Evolutionary conservation across 2,888 invertebrate genomes (phyloP), one percentile per base, ranked within the genome.

Genomic region (Nemotelus nigrinus): DNA sequence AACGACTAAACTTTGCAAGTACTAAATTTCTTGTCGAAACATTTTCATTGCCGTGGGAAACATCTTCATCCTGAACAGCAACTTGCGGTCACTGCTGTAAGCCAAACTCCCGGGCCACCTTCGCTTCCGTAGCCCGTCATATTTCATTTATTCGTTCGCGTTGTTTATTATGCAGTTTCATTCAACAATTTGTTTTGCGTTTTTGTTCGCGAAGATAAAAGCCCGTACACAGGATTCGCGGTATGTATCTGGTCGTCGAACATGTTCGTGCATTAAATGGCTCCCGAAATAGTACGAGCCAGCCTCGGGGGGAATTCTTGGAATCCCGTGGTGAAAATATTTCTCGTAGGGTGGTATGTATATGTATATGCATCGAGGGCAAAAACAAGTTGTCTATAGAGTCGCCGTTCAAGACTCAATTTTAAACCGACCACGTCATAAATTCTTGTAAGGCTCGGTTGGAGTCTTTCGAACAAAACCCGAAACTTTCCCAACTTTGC

Each of bases 401-500:
- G 25, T 55, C 55, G 55, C 70, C 41, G 44, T 70, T 44, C 44
- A 47, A 8, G 63, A 63, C 63, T 74, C 74, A 63, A 63, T 74
- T 74, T 60, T 55, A 60, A 70, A n/a, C 60, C 48, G 41, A 74
- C 74, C 74, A 39, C 74, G 63, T 74, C 74, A 74, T 74, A 74
- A 74, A 74, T 74, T 74, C 50, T 63, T 74, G 74, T 6, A 47
- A 50, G 55, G 39, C 48, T 74, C 74, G 43, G 60, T 48, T 41
- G 63, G 63, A 7, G 39, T 63, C 63, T 43, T 41, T 1, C 43
- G 4, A 67, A 44, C 63, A 57, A 58, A 48, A 77, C 77, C 77
- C 57, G 80, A 81, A 82, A 81, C 80, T 81, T 81, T 80, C 4
- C 77, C 80, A 81, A 81, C 78, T 82, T 81, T 81, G 80, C 80